A percentile compares a stretch with the other conserved stretches of the same genome.
Evolutionary conservation across 2,797 vertebrate genomes (phyloP).

Genomic region (Triplophysa yarkandensis): DNA sequence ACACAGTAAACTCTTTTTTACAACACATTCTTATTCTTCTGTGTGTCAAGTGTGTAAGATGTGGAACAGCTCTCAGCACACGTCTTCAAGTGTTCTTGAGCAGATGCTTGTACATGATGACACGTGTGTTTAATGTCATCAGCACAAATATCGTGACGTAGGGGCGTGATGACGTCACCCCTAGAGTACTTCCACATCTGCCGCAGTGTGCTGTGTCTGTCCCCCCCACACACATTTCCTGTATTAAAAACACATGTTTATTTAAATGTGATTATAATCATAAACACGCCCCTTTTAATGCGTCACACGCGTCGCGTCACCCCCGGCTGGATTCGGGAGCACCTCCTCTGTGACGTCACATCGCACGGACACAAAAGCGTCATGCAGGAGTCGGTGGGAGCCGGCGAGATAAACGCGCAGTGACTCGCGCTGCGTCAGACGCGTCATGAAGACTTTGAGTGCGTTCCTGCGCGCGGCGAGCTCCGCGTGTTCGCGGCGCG

Average conservation of each 20-base stretch:
- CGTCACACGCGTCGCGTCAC: too few species aligned
- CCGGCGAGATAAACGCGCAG: too few species aligned
- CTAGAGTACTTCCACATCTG: background rate
- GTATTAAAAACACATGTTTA: background rate
- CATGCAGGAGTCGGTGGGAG: too few species aligned
- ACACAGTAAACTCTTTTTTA: constrained; percentile 58
- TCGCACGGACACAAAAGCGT: constrained; percentile 38
- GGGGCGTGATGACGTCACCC: constrained; percentile 20
- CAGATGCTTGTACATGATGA: too few species aligned
- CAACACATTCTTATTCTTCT: background rate
- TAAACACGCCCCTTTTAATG: too few species aligned
- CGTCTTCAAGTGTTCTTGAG: too few species aligned
- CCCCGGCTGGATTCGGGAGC: too few species aligned
- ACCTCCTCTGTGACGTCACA: constrained; percentile 60
- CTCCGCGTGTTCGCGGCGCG: constrained; percentile 45
- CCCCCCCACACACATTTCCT: background rate
- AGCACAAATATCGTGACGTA: too few species aligned
- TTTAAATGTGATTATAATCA: too few species aligned
- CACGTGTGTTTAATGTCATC: too few species aligned
- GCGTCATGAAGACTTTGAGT: constrained; percentile 54
- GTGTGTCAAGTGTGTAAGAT: too few species aligned
- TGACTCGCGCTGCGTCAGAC: background rate
- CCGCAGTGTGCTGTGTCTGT: background rate
- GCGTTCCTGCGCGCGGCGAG: constrained; percentile 39
- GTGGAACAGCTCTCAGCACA: background rate